Conservation (phyloP, 2,888 invertebrate species). For the Pogonocherus hispidulus region DNA sequence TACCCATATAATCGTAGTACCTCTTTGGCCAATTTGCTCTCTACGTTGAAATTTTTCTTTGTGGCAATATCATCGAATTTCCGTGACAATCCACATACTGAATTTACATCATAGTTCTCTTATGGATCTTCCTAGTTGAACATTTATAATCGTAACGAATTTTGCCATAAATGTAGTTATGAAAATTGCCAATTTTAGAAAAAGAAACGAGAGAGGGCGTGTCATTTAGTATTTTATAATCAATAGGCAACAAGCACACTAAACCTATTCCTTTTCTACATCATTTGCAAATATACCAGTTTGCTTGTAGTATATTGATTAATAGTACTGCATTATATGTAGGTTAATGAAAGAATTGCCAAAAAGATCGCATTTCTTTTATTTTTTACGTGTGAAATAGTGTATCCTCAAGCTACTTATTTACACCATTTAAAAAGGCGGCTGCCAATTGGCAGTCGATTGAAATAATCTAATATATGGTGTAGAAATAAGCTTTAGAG, state of each 20-base stretch:
- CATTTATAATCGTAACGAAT: too few species aligned
- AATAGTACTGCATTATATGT: constrained; percentile 34
- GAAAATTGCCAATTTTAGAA: constrained; percentile 15
- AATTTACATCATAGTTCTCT: not conserved
- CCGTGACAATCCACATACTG: constrained; percentile 1
- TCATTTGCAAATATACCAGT: constrained; percentile 32
- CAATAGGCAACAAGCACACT: constrained; percentile 40
- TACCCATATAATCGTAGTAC: constrained; percentile 33
- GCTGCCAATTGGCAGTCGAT: constrained; percentile 32
- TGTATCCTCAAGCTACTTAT: constrained; percentile 37
- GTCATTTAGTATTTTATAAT: constrained; percentile 34
- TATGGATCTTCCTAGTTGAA: too few species aligned
- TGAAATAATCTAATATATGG: constrained; percentile 42
- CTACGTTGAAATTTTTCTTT: constrained; percentile 17
- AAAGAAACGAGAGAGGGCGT: not conserved
- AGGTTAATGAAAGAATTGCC: constrained; percentile 7
- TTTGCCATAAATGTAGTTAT: not conserved
- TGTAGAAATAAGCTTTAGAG: constrained; percentile 46
- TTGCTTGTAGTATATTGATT: constrained; percentile 46
- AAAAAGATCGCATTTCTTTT: constrained; percentile 24
- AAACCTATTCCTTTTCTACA: constrained; percentile 31
- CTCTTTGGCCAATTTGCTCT: constrained; percentile 24
- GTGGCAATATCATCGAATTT: constrained; percentile 8
- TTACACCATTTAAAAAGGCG: constrained; percentile 27
- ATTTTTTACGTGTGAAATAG: constrained; percentile 30